phyloP scores from a whole-genome alignment of 1,140 invertebrate species.

The Globodera rostochiensis region DNA sequence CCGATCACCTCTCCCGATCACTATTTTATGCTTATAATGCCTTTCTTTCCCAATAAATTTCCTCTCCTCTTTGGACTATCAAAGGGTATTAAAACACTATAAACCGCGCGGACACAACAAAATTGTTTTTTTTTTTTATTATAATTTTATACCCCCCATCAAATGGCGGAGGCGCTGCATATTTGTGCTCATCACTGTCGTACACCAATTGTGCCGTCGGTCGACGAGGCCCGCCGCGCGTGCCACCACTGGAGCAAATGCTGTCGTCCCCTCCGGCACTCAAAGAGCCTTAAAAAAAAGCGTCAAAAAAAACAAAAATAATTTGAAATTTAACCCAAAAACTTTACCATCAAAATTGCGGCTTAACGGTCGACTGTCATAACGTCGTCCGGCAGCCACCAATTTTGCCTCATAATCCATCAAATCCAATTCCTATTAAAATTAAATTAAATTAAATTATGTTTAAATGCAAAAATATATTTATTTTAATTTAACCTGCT shows the following conservation, averaged over 20 bases:
- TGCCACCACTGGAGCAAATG: background rate
- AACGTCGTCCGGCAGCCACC: slow-evolving; percentile 44
- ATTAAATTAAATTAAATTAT: background rate
- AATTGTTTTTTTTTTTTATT: background rate
- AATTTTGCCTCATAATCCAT: slow-evolving; percentile 45
- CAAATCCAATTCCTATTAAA: slow-evolving; percentile 10
- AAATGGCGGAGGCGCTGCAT: background rate
- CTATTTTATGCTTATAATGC: no score
- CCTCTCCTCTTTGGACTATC: no score
- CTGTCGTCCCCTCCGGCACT: background rate
- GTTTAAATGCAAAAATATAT: background rate
- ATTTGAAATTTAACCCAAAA: background rate
- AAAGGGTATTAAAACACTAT: no score
- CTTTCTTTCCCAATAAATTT: no score
- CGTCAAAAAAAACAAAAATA: background rate
- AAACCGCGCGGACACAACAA: no score
- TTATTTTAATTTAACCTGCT: background rate
- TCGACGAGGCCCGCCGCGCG: no score
- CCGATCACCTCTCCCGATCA: no score
- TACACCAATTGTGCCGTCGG: background rate
- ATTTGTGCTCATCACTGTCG: background rate
- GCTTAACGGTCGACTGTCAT: slow-evolving; percentile 35
- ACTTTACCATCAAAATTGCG: background rate
- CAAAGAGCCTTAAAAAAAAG: background rate
- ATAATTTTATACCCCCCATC: background rate